phyloP scores from a whole-genome alignment of 1,140 invertebrate species.

The Tetranychus cinnabarinus region DNA sequence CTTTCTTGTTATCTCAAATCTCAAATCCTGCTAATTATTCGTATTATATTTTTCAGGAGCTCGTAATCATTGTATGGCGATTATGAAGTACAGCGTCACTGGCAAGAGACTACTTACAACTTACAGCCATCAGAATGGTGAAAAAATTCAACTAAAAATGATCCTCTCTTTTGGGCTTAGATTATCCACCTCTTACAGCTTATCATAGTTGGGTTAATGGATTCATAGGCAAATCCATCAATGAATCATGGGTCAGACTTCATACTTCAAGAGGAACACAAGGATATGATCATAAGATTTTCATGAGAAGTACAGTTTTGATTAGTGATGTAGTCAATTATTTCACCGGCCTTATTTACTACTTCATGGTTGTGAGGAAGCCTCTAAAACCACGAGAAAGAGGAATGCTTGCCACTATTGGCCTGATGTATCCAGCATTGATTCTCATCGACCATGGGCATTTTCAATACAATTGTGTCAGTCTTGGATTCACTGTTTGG shows the following conservation, averaged over 20 bases:
- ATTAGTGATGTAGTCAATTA: conserved; percentile 51
- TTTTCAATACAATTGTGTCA: conserved; percentile 92
- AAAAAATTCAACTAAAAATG: conserved; percentile 57
- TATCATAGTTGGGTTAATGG: conserved; percentile 48
- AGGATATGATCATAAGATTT: conserved; percentile 56
- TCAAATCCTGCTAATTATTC: neutral
- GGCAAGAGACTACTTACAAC: conserved; percentile 93
- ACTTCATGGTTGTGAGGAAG: conserved; percentile 8
- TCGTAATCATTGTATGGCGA: conserved; percentile 72
- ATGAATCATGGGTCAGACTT: conserved; percentile 38
- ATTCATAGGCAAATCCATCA: conserved; percentile 23
- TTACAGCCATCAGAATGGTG: conserved; percentile 52
- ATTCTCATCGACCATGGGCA: conserved; percentile 94
- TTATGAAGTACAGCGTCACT: conserved; percentile 96
- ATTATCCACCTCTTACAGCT: conserved; percentile 93
- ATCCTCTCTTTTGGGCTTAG: conserved; percentile 89
- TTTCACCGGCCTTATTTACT: conserved; percentile 36
- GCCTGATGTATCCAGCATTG: conserved; percentile 60
- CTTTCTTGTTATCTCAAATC: neutral
- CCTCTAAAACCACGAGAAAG: conserved; percentile 5
- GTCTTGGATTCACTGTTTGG: conserved; percentile 57
- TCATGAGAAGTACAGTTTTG: conserved; percentile 65
- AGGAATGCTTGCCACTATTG: conserved; percentile 7
- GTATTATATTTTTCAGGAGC: conserved; percentile 29
- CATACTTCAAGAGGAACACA: conserved; percentile 63